These are phyloP conservation scores for Enoplosus armatus DNA, from an alignment of 2,797 vertebrate genomes.

Conservation along the genomic window DNA sequence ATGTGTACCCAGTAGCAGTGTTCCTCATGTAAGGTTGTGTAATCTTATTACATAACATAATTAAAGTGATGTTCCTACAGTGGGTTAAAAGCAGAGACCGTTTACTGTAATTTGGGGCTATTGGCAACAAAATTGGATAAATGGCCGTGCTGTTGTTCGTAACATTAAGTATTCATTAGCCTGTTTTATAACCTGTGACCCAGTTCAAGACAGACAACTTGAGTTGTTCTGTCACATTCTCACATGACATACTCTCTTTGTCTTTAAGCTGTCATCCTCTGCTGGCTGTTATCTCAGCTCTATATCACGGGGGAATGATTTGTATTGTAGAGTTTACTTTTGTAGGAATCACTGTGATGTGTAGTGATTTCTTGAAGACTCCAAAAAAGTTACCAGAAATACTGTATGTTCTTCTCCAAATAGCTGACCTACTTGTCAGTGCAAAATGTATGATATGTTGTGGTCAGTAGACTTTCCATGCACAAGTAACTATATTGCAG, in stretches of 20 bases:
- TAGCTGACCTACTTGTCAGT: not conserved
- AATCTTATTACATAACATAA: constrained; percentile 25
- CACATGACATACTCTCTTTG: not conserved
- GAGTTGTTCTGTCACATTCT: not conserved
- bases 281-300: not conserved
- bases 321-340: not conserved
- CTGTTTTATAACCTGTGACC: not conserved
- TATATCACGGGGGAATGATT: too few species aligned
- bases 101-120: constrained; percentile 3
- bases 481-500: not conserved
- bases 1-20: too few species aligned
- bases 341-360: not conserved
- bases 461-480: not conserved
- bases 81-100: constrained; percentile 12
- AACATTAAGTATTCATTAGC: not conserved
- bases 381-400: not conserved
- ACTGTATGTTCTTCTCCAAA: not conserved
- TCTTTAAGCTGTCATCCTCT: constrained; percentile 2
- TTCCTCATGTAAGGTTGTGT: constrained; percentile 22
- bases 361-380: not conserved
- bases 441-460: not conserved
- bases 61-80: constrained; percentile 3
- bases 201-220: not conserved
- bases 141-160: not conserved
- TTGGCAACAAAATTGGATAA: constrained; percentile 2